A percentile compares a stretch with the other conserved stretches of the same genome.
These are phyloP conservation scores for Perdita meconis DNA, from an alignment of 2,888 invertebrate genomes.

Conservation along the genomic window DNA sequence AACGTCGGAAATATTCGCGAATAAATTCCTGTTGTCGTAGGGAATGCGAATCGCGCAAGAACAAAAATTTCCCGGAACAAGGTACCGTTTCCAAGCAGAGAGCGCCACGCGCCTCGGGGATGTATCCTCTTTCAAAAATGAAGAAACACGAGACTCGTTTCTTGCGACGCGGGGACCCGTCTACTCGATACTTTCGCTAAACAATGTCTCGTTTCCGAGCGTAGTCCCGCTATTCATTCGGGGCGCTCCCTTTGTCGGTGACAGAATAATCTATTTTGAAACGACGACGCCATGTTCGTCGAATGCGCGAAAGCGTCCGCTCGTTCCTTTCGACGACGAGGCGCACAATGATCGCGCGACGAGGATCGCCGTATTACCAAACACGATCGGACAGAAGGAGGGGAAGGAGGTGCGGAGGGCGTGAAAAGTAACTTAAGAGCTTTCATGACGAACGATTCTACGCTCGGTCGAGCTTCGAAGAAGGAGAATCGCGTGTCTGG, in stretches of 20 bases:
- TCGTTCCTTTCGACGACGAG: not conserved
- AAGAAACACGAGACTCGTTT: not conserved
- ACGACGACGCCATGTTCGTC: conserved; percentile 39
- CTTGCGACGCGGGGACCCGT: not conserved
- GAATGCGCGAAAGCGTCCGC: conserved; percentile 42
- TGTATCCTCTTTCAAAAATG: not conserved
- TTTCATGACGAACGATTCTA: conserved; percentile 87
- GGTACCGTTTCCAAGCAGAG: no score
- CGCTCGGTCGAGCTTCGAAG: conserved; percentile 85
- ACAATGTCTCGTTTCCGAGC: conserved; percentile 18
- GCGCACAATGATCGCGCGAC: no score
- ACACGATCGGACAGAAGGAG: not conserved
- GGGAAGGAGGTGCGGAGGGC: conserved; percentile 3
- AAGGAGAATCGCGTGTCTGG: conserved; percentile 73
- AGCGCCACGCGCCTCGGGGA: no score
- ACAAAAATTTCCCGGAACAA: no score
- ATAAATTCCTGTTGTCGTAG: no score
- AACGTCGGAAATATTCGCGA: no score
- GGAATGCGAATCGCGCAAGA: no score
- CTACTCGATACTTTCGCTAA: conserved; percentile 15
- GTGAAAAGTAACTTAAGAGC: conserved; percentile 82
- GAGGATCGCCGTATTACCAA: not conserved
- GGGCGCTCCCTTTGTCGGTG: conserved; percentile 23
- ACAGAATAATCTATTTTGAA: conserved; percentile 20
- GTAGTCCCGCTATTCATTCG: conserved; percentile 7